A percentile compares a stretch with the other conserved stretches of the same genome.
These are phyloP conservation scores for Cephus pulcher DNA, from an alignment of 2,888 invertebrate species.

Conservation along the genomic window DNA sequence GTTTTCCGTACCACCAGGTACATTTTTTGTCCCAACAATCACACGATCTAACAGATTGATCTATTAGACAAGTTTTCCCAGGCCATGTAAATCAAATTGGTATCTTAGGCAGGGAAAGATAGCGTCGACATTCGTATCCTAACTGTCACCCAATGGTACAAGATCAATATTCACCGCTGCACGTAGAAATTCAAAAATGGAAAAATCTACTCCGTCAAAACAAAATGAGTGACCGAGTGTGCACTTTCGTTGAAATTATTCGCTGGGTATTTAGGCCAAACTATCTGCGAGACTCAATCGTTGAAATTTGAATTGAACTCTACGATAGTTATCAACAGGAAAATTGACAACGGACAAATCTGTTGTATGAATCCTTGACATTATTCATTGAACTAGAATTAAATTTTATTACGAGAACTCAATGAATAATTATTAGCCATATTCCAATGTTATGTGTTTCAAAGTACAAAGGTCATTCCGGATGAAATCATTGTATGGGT, in stretches of 20 bases:
- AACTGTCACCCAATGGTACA: no score
- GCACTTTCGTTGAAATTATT: not conserved
- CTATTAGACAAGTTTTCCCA: not conserved
- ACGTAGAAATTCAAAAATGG: not conserved
- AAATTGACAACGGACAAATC: not conserved
- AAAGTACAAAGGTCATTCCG: not conserved
- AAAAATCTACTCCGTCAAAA: no score
- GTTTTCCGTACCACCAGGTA: not conserved
- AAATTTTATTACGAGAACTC: not conserved
- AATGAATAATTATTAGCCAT: not conserved
- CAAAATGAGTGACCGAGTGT: no score
- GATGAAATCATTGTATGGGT: not conserved
- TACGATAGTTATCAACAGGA: not conserved
- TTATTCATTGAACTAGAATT: not conserved
- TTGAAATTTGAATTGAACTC: not conserved
- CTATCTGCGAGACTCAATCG: not conserved
- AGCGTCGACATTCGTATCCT: not conserved
- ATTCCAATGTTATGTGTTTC: not conserved
- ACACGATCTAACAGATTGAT: not conserved
- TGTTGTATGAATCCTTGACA: not conserved
- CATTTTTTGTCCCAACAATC: not conserved
- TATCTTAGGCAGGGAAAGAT: not conserved
- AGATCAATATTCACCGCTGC: no score
- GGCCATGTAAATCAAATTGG: not conserved
- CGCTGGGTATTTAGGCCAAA: no score